These are phyloP conservation scores for Hyperoplus lanceolatus DNA, from an alignment of 2,797 vertebrate species.

Conservation along the genomic window DNA sequence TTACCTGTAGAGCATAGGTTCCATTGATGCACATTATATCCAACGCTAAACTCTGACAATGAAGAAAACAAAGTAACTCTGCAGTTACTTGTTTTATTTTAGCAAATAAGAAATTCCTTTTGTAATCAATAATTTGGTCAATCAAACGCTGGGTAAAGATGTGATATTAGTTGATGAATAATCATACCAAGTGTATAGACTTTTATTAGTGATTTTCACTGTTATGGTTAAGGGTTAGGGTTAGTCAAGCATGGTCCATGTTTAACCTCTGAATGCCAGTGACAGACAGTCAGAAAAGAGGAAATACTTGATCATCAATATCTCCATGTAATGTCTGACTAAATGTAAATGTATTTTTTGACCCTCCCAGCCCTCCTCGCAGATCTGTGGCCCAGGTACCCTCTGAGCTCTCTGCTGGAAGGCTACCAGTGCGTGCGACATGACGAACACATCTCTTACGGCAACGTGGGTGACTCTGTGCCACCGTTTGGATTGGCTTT, in stretches of 20 bases:
- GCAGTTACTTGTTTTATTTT: background rate
- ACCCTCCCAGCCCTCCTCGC: constrained; percentile 43
- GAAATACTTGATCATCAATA: background rate
- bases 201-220: background rate
- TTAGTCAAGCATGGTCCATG: background rate
- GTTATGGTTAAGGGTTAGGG: background rate
- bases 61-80: background rate
- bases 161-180: background rate
- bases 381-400: constrained; percentile 69
- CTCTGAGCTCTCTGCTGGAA: constrained; percentile 88
- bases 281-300: no score
- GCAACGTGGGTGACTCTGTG: constrained; percentile 87
- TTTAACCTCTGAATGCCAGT: background rate
- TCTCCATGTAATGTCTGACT: background rate
- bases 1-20: no score
- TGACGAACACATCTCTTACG: constrained; percentile 92
- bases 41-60: background rate
- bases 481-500: constrained; percentile 96
- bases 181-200: background rate
- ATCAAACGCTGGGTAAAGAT: background rate
- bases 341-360: background rate
- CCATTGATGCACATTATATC: background rate
- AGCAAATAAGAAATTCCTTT: background rate
- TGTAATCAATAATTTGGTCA: background rate
- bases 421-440: constrained; percentile 86